These are phyloP conservation scores for Drosophila grimshawi DNA, from an alignment of 1,140 invertebrate genomes.

Conservation along the genomic window DNA sequence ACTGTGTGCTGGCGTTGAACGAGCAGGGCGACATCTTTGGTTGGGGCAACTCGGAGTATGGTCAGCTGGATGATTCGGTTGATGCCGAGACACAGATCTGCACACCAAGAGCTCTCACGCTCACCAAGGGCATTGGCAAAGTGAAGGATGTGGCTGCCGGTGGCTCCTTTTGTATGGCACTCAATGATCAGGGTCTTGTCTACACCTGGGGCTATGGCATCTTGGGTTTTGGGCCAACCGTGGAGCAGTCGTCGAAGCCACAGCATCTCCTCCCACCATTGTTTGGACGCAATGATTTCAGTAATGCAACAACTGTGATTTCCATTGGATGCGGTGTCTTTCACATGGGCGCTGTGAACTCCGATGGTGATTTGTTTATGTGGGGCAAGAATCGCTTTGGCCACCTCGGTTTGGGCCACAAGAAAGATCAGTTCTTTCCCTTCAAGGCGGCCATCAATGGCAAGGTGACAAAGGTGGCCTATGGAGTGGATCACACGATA, in stretches of 20 bases:
- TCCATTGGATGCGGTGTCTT: slow-evolving; percentile 90
- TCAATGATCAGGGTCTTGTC: slow-evolving; percentile 91
- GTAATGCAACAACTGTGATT: slow-evolving; percentile 88
- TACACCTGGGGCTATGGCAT: slow-evolving; percentile 97
- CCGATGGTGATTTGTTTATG: slow-evolving; percentile 92
- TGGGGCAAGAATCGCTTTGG: slow-evolving; percentile 95
- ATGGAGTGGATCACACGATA: slow-evolving; percentile 94
- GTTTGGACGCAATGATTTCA: slow-evolving; percentile 94
- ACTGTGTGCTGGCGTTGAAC: slow-evolving; percentile 95
- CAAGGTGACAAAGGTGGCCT: slow-evolving; percentile 89
- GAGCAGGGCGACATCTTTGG: slow-evolving; percentile 97
- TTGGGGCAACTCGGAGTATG: slow-evolving; percentile 98
- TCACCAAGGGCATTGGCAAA: slow-evolving; percentile 88
- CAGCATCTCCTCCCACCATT: slow-evolving; percentile 90
- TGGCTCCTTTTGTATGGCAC: slow-evolving; percentile 92
- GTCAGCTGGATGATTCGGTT: slow-evolving; percentile 88
- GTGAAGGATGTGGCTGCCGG: slow-evolving; percentile 93
- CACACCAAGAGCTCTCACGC: slow-evolving; percentile 88
- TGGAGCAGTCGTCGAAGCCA: slow-evolving; percentile 88
- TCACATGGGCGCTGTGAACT: slow-evolving; percentile 92
- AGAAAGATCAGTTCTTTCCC: slow-evolving; percentile 94
- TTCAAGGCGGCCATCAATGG: slow-evolving; percentile 92
- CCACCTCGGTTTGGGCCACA: slow-evolving; percentile 92
- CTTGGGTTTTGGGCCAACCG: slow-evolving; percentile 93
- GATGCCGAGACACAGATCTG: slow-evolving; percentile 87